phyloP scores from a whole-genome alignment of 2,888 invertebrate genomes.

The Dichetophora obliterata region DNA sequence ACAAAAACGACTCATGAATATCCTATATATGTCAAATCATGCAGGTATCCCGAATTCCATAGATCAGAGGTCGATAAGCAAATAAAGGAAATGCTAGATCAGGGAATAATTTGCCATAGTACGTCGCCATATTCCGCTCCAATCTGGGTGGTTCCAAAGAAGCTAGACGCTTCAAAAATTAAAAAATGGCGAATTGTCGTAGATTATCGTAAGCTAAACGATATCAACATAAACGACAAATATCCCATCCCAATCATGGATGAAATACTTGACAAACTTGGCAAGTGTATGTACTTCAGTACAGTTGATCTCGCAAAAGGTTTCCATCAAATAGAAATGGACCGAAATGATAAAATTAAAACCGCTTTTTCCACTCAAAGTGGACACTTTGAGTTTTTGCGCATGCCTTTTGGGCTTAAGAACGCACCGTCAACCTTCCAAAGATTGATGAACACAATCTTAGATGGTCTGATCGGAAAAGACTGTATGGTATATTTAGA shows the following conservation, averaged over 20 bases:
- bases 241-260: constrained; percentile 17
- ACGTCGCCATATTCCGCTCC: no score
- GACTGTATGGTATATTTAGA: constrained; percentile 51
- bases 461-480: background rate
- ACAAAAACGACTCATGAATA: background rate
- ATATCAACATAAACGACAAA: no score
- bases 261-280: constrained; percentile 19
- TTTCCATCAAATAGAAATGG: no score
- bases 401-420: background rate
- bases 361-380: background rate
- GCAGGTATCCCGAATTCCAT: no score
- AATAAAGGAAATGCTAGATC: no score
- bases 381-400: background rate
- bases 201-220: background rate
- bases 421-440: background rate
- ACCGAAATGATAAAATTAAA: no score
- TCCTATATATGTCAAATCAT: no score
- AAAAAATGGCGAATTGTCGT: background rate
- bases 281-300: constrained; percentile 11
- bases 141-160: background rate
- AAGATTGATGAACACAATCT: background rate
- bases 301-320: background rate
- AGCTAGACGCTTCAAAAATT: constrained; percentile 1
- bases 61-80: no score
- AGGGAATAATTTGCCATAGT: no score